Conservation (phyloP, 2,797 vertebrate species). For the Brachyalestes nurse region DNA sequence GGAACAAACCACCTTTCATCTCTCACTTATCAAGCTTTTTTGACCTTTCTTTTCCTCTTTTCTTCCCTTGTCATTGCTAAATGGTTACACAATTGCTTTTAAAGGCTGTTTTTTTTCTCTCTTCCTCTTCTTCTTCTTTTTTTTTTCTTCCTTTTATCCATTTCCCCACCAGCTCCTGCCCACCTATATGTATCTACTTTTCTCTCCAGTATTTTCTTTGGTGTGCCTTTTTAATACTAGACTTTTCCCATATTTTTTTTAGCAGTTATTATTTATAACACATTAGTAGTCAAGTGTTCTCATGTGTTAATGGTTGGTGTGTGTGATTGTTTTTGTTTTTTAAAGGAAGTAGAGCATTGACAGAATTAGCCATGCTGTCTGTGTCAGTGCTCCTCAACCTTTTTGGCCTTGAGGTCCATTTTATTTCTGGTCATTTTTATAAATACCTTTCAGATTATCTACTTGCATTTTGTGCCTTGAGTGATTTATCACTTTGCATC, state of each 20-base stretch:
- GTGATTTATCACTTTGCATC: not conserved
- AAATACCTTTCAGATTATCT: not conserved
- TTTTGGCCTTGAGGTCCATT: no score
- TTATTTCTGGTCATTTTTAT: not conserved
- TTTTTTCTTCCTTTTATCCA: conserved; percentile 35
- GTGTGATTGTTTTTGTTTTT: not conserved
- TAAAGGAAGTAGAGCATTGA: not conserved
- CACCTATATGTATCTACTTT: no score
- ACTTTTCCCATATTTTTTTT: not conserved
- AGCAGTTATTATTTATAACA: not conserved
- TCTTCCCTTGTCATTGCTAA: conserved; percentile 61
- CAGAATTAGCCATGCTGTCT: not conserved
- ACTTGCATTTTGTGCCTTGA: not conserved
- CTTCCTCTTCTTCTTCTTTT: conserved; percentile 34
- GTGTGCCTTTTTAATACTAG: not conserved
- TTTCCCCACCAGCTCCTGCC: no score
- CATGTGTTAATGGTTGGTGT: not conserved
- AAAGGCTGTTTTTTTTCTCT: conserved; percentile 63
- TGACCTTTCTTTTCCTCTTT: conserved; percentile 38
- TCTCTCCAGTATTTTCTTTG: not conserved
- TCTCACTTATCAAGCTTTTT: conserved; percentile 50
- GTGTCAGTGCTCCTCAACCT: not conserved
- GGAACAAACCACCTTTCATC: conserved; percentile 61
- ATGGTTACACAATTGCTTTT: conserved; percentile 74
- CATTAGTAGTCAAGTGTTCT: no score